phyloP scores from a whole-genome alignment of 2,888 invertebrate species.

The Leptinotarsa juncta region DNA sequence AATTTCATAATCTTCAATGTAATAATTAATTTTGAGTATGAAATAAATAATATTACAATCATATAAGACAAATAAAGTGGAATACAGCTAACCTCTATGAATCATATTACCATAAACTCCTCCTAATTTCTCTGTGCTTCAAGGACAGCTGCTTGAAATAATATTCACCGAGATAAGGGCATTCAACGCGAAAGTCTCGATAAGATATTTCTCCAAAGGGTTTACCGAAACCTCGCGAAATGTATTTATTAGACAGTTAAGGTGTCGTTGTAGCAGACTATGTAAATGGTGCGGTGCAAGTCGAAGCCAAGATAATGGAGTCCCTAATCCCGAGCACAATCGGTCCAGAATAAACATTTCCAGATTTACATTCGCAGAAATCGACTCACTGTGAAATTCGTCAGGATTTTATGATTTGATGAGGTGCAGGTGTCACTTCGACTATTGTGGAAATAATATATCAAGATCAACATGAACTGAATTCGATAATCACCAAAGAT shows the following conservation, averaged over 20 bases:
- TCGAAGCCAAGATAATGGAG: constrained; percentile 59
- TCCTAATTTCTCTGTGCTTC: background rate
- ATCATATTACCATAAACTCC: too few relatives aligned
- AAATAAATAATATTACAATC: background rate
- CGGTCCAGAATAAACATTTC: constrained; percentile 59
- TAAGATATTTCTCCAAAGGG: constrained; percentile 22
- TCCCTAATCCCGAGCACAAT: constrained; percentile 57
- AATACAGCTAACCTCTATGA: too few relatives aligned
- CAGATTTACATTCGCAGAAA: constrained; percentile 56
- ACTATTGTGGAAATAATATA: too few relatives aligned
- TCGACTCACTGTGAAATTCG: constrained; percentile 43
- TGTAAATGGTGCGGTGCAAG: constrained; percentile 57
- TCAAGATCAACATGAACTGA: too few relatives aligned
- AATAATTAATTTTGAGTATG: too few relatives aligned
- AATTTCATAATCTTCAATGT: too few relatives aligned
- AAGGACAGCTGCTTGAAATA: constrained; percentile 22
- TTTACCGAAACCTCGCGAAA: constrained; percentile 43
- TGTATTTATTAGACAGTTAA: constrained; percentile 48
- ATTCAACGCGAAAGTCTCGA: constrained; percentile 8
- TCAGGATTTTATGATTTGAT: constrained; percentile 40
- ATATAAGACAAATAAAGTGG: too few relatives aligned
- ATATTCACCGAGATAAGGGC: constrained; percentile 20
- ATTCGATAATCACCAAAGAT: too few relatives aligned
- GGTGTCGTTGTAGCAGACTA: constrained; percentile 49
- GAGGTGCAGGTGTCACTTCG: background rate